A percentile compares a stretch with the other conserved stretches of the same genome.
These are phyloP conservation scores for Stichodactyla mertensii DNA, from an alignment of 64 coral and sea anemone genomes.

Conservation along the genomic window DNA sequence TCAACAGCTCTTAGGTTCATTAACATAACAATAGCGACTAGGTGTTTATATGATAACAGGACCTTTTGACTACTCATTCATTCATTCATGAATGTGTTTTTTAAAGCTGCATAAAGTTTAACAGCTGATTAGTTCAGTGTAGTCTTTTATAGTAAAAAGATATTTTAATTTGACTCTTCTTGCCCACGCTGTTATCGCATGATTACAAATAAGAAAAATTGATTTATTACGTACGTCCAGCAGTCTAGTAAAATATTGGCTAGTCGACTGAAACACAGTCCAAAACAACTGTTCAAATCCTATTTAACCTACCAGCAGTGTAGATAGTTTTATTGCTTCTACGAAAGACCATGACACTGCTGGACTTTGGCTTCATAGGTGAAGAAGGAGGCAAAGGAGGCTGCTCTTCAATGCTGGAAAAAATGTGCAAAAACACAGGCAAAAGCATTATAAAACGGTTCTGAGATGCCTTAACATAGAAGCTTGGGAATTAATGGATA, in stretches of 20 bases:
- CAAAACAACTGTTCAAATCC: neutral
- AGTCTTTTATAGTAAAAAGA: no score
- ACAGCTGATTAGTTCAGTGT: no score
- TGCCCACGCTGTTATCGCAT: no score
- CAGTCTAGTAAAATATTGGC: no score
- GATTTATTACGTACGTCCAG: no score
- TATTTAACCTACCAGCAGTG: slow-evolving; percentile 36
- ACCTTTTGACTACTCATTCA: neutral
- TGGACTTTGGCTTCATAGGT: slow-evolving; percentile 36
- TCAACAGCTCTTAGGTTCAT: neutral
- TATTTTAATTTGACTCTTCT: no score
- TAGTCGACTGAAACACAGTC: neutral
- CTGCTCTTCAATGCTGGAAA: slow-evolving; percentile 25
- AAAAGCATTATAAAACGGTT: neutral
- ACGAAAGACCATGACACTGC: slow-evolving; percentile 42
- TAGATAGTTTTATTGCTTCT: slow-evolving; percentile 52
- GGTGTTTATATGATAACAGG: no score
- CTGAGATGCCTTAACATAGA: neutral
- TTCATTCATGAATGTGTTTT: neutral
- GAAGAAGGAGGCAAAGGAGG: slow-evolving; percentile 26
- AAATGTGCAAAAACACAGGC: neutral
- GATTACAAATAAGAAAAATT: no score
- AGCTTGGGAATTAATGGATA: neutral
- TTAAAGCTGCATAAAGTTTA: neutral
- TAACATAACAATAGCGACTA: neutral